Percentiles rank a stretch among this genome's conserved stretches.
Conservation (phyloP, 2,797 vertebrate genomes). For the Somateria mollissima region DNA sequence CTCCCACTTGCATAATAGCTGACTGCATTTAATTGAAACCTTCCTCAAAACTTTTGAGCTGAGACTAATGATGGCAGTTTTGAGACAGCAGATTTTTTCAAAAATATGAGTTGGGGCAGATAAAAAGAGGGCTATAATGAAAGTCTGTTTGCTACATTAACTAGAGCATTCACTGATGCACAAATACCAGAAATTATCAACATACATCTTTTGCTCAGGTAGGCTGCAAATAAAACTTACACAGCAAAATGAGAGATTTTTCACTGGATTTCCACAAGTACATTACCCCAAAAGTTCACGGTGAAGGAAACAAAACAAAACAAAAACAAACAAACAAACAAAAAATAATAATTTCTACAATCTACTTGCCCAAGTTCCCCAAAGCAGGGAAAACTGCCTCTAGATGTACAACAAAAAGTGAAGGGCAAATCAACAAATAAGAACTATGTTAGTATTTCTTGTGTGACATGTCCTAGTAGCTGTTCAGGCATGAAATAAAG, state of each 20-base stretch:
- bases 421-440: slow-evolving; percentile 32
- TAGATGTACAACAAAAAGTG: slow-evolving; percentile 13
- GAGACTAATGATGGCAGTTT: slow-evolving; percentile 32
- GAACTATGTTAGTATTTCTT: slow-evolving; percentile 1
- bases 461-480: not conserved
- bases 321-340: not conserved
- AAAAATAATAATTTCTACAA: not conserved
- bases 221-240: not conserved
- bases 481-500: slow-evolving; percentile 20
- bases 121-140: slow-evolving; percentile 5
- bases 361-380: not conserved
- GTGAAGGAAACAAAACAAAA: not conserved
- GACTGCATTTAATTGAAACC: slow-evolving; percentile 32
- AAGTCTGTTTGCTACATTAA: slow-evolving; percentile 49
- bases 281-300: not conserved
- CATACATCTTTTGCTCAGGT: slow-evolving; percentile 35
- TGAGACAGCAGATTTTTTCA: slow-evolving; percentile 22
- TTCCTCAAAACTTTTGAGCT: slow-evolving; percentile 27
- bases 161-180: slow-evolving; percentile 3
- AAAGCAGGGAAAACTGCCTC: slow-evolving; percentile 7
- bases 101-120: not conserved
- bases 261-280: not conserved
- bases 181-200: slow-evolving; percentile 56
- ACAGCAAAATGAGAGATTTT: not conserved
- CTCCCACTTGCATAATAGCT: slow-evolving; percentile 8